Evolutionary conservation across 2,113 vertebrate species (phyloP).

Genomic region (Xenopus tropicalis): DNA sequence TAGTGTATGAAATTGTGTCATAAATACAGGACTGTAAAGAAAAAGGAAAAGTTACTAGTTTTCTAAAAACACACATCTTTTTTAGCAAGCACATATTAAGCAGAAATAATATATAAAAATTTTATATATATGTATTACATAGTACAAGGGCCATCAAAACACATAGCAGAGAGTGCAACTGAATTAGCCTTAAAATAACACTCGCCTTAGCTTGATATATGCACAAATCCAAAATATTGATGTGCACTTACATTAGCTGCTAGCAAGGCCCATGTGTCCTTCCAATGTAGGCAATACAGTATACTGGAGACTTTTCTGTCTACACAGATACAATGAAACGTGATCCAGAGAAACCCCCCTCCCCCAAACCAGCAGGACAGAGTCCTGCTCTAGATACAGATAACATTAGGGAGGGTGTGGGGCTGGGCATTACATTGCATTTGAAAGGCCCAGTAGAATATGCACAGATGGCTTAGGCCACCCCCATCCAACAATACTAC

Average conservation of each 20-base stretch:
- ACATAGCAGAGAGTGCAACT: no score
- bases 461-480: slow-evolving; percentile 25
- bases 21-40: no score
- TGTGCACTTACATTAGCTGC: background rate
- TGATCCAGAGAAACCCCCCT: slow-evolving; percentile 1
- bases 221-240: no score
- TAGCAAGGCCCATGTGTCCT: background rate
- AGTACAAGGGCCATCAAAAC: no score
- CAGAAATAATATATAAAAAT: no score
- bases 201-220: no score
- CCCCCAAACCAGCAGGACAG: slow-evolving; percentile 6
- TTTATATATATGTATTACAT: no score
- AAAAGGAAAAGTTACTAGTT: no score
- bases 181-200: no score
- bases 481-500: slow-evolving; percentile 9
- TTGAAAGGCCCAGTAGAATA: slow-evolving; percentile 28
- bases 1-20: no score
- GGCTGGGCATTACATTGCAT: slow-evolving; percentile 23
- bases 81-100: no score
- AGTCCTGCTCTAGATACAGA: background rate
- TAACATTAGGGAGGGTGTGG: slow-evolving; percentile 21
- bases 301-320: background rate
- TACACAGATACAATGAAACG: background rate
- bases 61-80: no score
- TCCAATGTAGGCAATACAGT: background rate